Base-by-base conservation (phyloP, 2,888 invertebrate genomes). In the Caenorhabditis zanzibari region DNA sequence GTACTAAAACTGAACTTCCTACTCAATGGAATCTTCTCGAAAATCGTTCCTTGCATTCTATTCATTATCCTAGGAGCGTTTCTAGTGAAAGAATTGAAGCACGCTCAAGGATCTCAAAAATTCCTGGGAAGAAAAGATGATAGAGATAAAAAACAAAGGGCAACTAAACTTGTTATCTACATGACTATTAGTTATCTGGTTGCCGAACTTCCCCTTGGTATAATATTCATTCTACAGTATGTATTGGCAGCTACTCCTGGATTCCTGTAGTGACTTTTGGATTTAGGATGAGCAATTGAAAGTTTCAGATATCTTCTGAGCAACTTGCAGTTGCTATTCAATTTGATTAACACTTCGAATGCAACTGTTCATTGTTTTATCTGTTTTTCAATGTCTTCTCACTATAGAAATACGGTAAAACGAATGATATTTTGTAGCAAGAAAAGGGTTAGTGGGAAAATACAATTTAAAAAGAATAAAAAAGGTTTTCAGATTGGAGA, bases 281-380 rank as follows among this genome's bases (percentile, higher is more conserved):
- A 7, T 10, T n/a, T 38, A 12, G 4, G 6, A 38, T 10, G 9
- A 22, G 12, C 10, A 22, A 10, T 22, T 7, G 22, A 24, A 10
- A 9, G 0, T 22, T 38, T 38, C 59, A 61, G 59, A 61, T 10
- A 19, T 0, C 22, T 61, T 12, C 22, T 61, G 26, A 28, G 16
- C 26, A 58, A 28, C 19, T 12, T 58, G 26, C 12, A 32, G 2
- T 32, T 58, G 35, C 24, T 61, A 0, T 61, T 61, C 22, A 61
- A 61, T 14, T 38, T 61, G 9, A 19, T 61, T 0, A 61, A 61
- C 10, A 61, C 59, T 2, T 41, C 19, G 2, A 61, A 61, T 61
- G 59, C 59, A 19, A 61, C 59, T 22, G 22, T 61, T 41, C 59
- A 61, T 24, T 61, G 59, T 38, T 28, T 61, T n/a, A 38, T 61